Conservation (phyloP, 2,113 vertebrate genomes). For the Xenotilapia longispinis region DNA sequence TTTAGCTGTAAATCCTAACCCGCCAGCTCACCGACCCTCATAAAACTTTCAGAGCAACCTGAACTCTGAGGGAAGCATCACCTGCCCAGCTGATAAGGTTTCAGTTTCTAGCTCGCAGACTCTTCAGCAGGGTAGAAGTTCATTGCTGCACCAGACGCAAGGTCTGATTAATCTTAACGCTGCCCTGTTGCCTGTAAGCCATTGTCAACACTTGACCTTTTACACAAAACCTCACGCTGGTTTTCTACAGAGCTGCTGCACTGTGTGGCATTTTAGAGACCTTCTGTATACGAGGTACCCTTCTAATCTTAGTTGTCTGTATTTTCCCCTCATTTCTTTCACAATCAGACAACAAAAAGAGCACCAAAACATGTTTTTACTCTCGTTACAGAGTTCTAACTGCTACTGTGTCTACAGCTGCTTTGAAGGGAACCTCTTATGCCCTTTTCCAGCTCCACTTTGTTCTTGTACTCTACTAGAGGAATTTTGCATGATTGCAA, state of each 20-base stretch:
- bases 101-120: not conserved
- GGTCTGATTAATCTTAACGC: not conserved
- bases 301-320: not conserved
- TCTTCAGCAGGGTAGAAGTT: not conserved
- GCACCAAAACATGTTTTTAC: not conserved
- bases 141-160: not conserved
- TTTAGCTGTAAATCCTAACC: not conserved
- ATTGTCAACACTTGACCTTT: constrained; percentile 14
- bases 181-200: not conserved
- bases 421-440: not conserved
- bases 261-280: constrained; percentile 6
- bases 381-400: not conserved
- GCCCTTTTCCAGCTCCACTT: not conserved
- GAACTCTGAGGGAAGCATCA: not conserved
- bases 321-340: not conserved
- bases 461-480: not conserved
- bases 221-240: not conserved
- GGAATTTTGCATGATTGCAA: not conserved
- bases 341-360: not conserved
- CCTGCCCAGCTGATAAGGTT: not conserved
- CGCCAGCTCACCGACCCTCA: not conserved
- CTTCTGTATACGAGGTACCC: not conserved
- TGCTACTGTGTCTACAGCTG: not conserved
- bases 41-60: not conserved
- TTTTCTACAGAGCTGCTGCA: not conserved